Base-by-base conservation (phyloP, 23 tunicate species). In the Ciona savignyi region DNA sequence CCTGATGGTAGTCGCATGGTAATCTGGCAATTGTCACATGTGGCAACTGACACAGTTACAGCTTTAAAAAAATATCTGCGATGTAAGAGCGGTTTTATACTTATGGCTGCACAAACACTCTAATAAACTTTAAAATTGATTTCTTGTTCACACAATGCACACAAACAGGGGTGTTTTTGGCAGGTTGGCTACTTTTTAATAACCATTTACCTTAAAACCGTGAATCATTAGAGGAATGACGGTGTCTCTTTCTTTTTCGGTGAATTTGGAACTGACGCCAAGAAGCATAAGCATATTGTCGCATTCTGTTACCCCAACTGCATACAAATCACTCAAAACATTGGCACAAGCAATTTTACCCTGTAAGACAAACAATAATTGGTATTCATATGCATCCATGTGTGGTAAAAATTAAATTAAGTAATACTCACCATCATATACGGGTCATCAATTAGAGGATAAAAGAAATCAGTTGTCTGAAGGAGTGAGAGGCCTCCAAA, bases 281-380 rank as follows among this genome's bases (percentile, higher is more conserved):
- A 95, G 88, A 19, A 95, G 74, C 99, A 95, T 95, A 66, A 95
- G 65, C 86, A 95, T 91, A 62, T 90, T 95, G 67, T 95, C 99
- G 68, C 90, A 87, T 60, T 91, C 97, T 6, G 83, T 66, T 30
- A 85, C 99, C 21, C 99, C 99, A 95, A 95, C 89, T 34, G 99
- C 99, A 74, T 95, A 95, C 73, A 95, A 68, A 77, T 95, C 99
- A 68, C 96, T 89, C 32, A 95, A 75, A 33, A 95, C 99, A 89
- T 95, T 95, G 35, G 90, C 87, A 80, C 99, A 95, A 30, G 99
- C 99, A 56, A 95, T 95, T 73, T 86, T 89, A 4, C 99, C 99
- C 93, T 86, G 74, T n/a, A n/a, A n/a, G 35, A 65, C 23, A 68
- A 6, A n/a, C 64, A 6, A 63, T 11, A 63, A 9, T 25, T 9